phyloP scores from a whole-genome alignment of 2,113 vertebrate genomes.

The Lontra canadensis region DNA sequence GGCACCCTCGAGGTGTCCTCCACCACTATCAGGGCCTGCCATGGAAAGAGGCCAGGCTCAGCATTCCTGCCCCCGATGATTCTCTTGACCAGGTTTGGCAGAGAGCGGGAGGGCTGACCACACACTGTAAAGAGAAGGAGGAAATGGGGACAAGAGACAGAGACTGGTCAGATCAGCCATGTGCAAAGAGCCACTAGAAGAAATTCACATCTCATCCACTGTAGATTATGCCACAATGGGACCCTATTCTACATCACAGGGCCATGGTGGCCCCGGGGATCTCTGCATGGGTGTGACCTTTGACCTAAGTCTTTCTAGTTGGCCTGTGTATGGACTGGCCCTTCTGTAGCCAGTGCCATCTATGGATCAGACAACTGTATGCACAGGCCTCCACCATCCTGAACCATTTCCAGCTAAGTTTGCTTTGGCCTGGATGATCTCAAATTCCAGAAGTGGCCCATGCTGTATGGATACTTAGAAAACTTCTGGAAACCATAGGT shows the following conservation, averaged over 20 bases:
- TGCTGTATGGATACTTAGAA: not conserved
- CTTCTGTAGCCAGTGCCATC: not conserved
- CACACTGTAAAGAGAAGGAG: conserved; percentile 84
- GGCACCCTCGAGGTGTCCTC: conserved; percentile 94
- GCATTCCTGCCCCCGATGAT: conserved; percentile 93
- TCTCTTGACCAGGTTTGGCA: conserved; percentile 91
- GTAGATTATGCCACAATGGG: conserved; percentile 73
- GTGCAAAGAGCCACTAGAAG: not conserved
- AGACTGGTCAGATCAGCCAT: conserved; percentile 10
- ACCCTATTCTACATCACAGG: not conserved
- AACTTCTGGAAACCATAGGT: not conserved
- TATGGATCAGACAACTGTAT: not conserved
- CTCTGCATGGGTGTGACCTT: not conserved
- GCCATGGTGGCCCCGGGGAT: not conserved
- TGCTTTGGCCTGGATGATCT: not conserved
- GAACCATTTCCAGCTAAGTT: not conserved
- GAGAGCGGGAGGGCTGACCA: conserved; percentile 85
- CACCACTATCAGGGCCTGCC: conserved; percentile 96
- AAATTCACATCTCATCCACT: not conserved
- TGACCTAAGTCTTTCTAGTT: not conserved
- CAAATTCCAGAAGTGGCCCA: not conserved
- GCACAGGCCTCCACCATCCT: not conserved
- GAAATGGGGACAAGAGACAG: conserved; percentile 27
- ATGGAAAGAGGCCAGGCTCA: conserved; percentile 92
- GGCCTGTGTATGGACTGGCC: not conserved